phyloP scores from a whole-genome alignment of 2,888 invertebrate species.

The Drosophila pegasa region DNA sequence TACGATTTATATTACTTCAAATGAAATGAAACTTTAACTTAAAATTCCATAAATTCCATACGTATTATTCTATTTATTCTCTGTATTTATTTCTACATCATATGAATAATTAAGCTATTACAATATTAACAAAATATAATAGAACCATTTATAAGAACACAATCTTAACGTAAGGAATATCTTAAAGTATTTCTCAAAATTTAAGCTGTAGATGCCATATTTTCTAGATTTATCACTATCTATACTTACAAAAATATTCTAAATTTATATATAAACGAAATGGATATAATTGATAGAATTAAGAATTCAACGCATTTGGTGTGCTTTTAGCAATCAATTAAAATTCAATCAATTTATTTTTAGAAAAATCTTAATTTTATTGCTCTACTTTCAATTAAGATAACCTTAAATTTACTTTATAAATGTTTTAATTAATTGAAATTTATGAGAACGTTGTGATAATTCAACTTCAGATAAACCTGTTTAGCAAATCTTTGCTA shows the following conservation, averaged over 20 bases:
- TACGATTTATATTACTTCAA: no score
- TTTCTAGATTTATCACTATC: no score
- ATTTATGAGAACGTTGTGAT: neutral
- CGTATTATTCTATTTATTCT: no score
- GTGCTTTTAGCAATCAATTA: neutral
- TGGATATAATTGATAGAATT: neutral
- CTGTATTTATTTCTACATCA: no score
- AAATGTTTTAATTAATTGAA: neutral
- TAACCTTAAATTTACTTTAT: neutral
- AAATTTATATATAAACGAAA: neutral
- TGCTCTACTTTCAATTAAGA: neutral
- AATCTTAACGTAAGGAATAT: no score
- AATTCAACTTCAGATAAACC: neutral
- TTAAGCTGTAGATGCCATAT: no score
- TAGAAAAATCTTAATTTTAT: neutral
- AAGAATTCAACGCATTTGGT: neutral
- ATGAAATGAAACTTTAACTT: no score
- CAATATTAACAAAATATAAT: no score
- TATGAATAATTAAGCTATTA: no score
- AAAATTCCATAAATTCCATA: no score
- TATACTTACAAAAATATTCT: neutral
- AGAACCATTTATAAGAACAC: no score
- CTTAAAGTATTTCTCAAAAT: no score
- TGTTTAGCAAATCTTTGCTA: neutral
- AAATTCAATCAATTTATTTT: neutral